These are phyloP conservation scores for Scytalopus superciliaris DNA, from an alignment of 2,113 vertebrate species.

Conservation along the genomic window DNA sequence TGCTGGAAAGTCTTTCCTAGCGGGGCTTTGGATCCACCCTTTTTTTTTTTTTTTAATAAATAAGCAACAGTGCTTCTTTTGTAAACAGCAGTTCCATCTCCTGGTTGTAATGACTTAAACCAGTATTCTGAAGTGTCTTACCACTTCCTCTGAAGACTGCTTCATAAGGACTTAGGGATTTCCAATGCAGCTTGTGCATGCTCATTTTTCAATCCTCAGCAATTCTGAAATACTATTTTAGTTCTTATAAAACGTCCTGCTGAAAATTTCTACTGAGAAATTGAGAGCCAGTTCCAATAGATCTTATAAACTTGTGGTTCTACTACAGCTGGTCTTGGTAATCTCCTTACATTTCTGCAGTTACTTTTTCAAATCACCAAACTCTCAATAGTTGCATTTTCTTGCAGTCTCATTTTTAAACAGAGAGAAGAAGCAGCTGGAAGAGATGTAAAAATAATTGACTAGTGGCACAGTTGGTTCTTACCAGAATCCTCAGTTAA, in stretches of 20 bases:
- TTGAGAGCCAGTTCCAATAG: not conserved
- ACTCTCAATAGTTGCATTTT: conserved; percentile 15
- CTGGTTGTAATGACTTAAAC: not conserved
- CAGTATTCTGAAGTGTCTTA: not conserved
- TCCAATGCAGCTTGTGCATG: not conserved
- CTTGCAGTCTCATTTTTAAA: conserved; percentile 10
- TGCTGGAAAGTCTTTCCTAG: not conserved
- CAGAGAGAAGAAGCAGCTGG: conserved; percentile 65
- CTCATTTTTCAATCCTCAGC: not conserved
- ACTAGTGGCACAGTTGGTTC: conserved; percentile 67
- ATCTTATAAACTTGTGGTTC: not conserved
- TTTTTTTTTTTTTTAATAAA: not conserved
- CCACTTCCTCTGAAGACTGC: not conserved
- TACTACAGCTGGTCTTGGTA: not conserved
- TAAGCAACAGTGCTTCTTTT: not conserved
- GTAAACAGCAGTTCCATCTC: not conserved
- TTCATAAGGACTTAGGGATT: not conserved
- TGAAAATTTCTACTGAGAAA: not conserved
- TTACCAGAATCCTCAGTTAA: conserved; percentile 74
- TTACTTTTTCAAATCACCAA: conserved; percentile 9
- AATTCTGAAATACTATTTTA: not conserved
- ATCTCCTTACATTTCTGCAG: not conserved
- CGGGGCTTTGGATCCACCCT: not conserved
- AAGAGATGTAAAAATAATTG: conserved; percentile 67
- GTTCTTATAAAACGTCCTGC: not conserved